Evolutionary conservation across 2,888 invertebrate genomes (phyloP), one percentile per base, ranked within the genome.

Genomic region (Colletes collaris): DNA sequence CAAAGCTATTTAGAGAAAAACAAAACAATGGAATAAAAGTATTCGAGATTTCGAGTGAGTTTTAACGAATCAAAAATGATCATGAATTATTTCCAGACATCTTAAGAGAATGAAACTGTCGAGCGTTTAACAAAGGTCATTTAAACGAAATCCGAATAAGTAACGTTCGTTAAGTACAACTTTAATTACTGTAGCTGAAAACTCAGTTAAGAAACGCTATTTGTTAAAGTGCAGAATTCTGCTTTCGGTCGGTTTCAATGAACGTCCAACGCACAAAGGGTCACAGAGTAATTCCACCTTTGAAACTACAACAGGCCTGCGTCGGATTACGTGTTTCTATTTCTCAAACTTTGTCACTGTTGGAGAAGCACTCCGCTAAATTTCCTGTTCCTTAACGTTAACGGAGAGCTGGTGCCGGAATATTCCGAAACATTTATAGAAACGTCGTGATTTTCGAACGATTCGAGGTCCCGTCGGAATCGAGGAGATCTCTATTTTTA

Each of bases 281-380:
- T 27, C 44, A 46, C 16, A 46, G 10, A 73, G 68, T 68, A 69
- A 69, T 52, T 37, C 10, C 37, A 59, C 16, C 44, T 37, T 49
- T n/a, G 49, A 46, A 68, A 60, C 10, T 16, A 10, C 35, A 16
- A 11, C 11, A 19, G 37, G 19, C 16, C 44, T 16, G 16, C 40
- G 35, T 58, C 8, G 50, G 13, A n/a, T 50, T 4, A 35, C 44
- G 35, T 13, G 5, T 8, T 35, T 50, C 7, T n/a, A 19, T 13
- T 46, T 27, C 35, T 13, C 11, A 46, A 46, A 46, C 44, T 46
- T 46, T 46, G 10, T 8, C 6, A 7, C 10, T 46, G 8, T 10
- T 8, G 44, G 8, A 10, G 44, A 6, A 2, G 44, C 10, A 46
- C 8, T 46, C 44, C 1, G 10, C 2, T 7, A 46, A 46, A 46